Conservation (phyloP, 1,140 invertebrate genomes). For the Lepidurus packardi region DNA sequence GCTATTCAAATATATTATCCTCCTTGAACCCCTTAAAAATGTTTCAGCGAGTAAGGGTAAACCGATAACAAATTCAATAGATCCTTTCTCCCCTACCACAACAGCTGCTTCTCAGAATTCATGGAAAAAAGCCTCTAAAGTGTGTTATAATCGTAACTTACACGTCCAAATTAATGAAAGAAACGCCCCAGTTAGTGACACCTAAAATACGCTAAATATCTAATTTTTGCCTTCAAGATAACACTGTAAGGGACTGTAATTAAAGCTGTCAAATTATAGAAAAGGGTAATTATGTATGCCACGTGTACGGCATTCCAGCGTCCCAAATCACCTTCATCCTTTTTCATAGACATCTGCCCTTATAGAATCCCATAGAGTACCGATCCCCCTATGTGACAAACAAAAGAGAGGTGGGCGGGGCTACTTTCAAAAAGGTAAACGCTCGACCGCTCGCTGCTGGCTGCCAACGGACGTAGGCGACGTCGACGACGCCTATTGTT, state of each 20-base stretch:
- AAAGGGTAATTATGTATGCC: too few relatives aligned
- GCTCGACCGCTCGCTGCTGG: not conserved
- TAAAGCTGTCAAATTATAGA: too few relatives aligned
- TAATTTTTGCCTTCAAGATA: too few relatives aligned
- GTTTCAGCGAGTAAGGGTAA: not conserved
- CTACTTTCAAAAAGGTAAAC: not conserved
- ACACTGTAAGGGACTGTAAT: too few relatives aligned
- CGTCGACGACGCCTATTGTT: constrained; percentile 7
- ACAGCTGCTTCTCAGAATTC: not conserved
- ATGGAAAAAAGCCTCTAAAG: not conserved
- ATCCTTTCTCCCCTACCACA: not conserved
- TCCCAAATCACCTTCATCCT: too few relatives aligned
- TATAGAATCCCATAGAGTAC: not conserved
- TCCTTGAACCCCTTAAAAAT: not conserved
- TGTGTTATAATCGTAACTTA: not conserved
- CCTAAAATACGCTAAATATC: not conserved
- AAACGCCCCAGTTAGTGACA: not conserved
- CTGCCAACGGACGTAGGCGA: constrained; percentile 16
- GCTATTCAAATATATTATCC: not conserved
- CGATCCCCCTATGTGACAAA: not conserved
- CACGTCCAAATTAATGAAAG: not conserved
- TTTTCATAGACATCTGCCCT: not conserved
- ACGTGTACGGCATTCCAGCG: too few relatives aligned
- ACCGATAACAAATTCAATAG: not conserved
- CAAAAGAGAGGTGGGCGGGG: not conserved